phyloP scores from a whole-genome alignment of 2,797 vertebrate species.

The Cottoperca gobio region DNA sequence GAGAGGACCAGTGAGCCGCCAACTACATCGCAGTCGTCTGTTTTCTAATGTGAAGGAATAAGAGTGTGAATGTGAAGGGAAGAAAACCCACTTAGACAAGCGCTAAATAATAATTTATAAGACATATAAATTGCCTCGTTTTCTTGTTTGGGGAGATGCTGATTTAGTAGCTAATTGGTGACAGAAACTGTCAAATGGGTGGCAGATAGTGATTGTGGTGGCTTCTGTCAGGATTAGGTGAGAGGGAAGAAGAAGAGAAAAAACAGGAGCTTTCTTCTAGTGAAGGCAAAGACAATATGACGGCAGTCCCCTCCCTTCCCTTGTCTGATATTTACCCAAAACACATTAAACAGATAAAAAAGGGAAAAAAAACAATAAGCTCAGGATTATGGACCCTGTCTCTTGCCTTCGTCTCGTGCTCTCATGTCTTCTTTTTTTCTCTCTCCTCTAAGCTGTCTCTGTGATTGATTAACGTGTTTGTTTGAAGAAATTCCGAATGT shows the following conservation, averaged over 20 bases:
- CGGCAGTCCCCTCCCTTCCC: constrained; percentile 83
- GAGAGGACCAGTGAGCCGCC: constrained; percentile 76
- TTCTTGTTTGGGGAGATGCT: constrained; percentile 95
- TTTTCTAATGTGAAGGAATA: constrained; percentile 84
- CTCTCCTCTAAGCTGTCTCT: constrained; percentile 84
- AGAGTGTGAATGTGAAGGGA: constrained; percentile 69
- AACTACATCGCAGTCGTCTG: constrained; percentile 87
- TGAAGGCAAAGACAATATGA: constrained; percentile 90
- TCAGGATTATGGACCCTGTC: constrained; percentile 84
- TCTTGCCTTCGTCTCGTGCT: constrained; percentile 63
- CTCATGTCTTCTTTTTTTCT: constrained; percentile 62
- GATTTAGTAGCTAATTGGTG: constrained; percentile 99
- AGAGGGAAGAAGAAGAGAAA: constrained; percentile 81
- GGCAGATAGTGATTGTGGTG: constrained; percentile 93
- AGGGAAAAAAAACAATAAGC: constrained; percentile 89
- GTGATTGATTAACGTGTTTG: constrained; percentile 95
- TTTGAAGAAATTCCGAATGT: constrained; percentile 94
- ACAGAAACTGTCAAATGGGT: constrained; percentile 99
- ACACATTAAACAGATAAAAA: constrained; percentile 94
- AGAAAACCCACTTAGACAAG: constrained; percentile 84
- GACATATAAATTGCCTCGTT: constrained; percentile 86
- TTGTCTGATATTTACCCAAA: constrained; percentile 94
- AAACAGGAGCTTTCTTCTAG: constrained; percentile 88
- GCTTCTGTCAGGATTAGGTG: constrained; percentile 95
- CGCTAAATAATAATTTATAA: constrained; percentile 79